A percentile compares a stretch with the other conserved stretches of the same genome.
These are phyloP conservation scores for Sebastes cheni DNA, from an alignment of 2,797 vertebrate genomes.

Conservation along the genomic window DNA sequence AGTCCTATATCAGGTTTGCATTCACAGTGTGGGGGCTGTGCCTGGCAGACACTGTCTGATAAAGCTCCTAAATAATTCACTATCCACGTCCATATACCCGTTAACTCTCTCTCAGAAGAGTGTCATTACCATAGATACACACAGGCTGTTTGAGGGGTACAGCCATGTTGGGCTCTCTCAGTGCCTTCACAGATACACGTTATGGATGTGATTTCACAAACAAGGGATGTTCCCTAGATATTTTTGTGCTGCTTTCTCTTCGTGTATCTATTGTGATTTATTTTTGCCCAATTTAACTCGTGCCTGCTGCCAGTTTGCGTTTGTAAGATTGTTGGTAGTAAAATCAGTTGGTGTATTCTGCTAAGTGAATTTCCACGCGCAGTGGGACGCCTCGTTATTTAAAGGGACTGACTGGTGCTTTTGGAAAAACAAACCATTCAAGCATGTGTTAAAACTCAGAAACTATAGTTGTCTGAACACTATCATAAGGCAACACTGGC, in stretches of 20 bases:
- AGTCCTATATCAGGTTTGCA: constrained; percentile 53
- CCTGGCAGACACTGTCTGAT: constrained; percentile 56
- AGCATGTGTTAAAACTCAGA: not conserved
- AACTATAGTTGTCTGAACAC: not conserved
- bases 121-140: constrained; percentile 45
- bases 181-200: not conserved
- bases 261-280: not conserved
- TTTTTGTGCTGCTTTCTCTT: not conserved
- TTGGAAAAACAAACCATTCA: not conserved
- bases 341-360: not conserved
- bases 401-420: not conserved
- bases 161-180: constrained; percentile 4
- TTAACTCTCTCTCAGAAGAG: constrained; percentile 43
- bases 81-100: constrained; percentile 43
- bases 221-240: not conserved
- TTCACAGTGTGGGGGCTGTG: constrained; percentile 46
- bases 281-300: constrained; percentile 23
- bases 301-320: constrained; percentile 4
- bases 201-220: not conserved
- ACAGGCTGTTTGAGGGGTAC: constrained; percentile 11
- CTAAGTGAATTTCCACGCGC: not conserved
- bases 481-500: not conserved
- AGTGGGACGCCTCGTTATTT: constrained; percentile 19
- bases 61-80: constrained; percentile 75
- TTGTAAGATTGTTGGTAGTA: not conserved